These are phyloP conservation scores for Arctopsyche grandis DNA, from an alignment of 1,140 invertebrate genomes.

Conservation along the genomic window DNA sequence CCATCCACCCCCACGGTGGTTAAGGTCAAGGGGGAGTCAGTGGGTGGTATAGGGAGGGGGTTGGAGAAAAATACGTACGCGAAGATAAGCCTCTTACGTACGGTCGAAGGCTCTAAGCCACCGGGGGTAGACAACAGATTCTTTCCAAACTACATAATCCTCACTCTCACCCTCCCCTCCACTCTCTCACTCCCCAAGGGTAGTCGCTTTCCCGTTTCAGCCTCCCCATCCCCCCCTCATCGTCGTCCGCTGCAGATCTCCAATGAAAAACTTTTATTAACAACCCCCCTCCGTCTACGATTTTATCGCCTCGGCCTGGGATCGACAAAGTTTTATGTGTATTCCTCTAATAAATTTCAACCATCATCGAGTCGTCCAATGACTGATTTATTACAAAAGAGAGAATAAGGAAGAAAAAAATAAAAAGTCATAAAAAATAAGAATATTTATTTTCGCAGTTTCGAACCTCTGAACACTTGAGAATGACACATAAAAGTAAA, in stretches of 20 bases:
- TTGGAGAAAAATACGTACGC: conserved; percentile 30
- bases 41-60: not conserved
- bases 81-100: conserved; percentile 37
- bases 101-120: conserved; percentile 32
- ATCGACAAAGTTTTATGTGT: conserved; percentile 5
- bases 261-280: conserved; percentile 32
- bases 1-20: not conserved
- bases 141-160: conserved; percentile 33
- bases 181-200: too few relatives aligned
- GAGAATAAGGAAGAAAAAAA: not conserved
- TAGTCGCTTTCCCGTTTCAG: too few relatives aligned
- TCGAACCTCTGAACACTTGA: too few relatives aligned
- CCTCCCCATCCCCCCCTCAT: not conserved
- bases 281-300: not conserved
- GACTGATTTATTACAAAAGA: conserved; percentile 1
- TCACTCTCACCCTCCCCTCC: not conserved
- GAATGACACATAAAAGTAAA: too few relatives aligned
- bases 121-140: conserved; percentile 21
- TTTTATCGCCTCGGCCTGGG: conserved; percentile 17
- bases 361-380: conserved; percentile 20
- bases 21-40: too few relatives aligned
- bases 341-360: conserved; percentile 30
- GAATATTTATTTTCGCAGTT: too few relatives aligned
- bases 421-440: not conserved
- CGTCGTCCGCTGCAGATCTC: conserved; percentile 7